phyloP scores from a whole-genome alignment of 2,113 vertebrate species.

The Tautogolabrus adspersus region DNA sequence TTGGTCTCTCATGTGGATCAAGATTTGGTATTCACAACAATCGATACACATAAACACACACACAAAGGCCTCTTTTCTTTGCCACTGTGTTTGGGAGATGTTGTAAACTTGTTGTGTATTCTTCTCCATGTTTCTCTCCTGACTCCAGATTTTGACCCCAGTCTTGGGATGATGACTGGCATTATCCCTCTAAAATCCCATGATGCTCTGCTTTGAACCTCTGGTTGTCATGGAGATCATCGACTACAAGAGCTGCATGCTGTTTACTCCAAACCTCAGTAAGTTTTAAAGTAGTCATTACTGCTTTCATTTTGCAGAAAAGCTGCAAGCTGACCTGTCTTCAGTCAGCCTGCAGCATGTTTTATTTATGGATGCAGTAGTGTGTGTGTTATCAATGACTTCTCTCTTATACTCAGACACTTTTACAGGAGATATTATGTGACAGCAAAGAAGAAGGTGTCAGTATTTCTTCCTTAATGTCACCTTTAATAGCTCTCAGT shows the following conservation, averaged over 20 bases:
- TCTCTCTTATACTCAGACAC: conserved; percentile 11
- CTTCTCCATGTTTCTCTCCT: conserved; percentile 19
- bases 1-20: no score
- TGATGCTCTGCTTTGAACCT: conserved; percentile 89
- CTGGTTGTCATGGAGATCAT: conserved; percentile 90
- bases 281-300: conserved; percentile 13
- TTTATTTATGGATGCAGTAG: conserved; percentile 36
- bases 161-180: conserved; percentile 78
- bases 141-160: conserved; percentile 87
- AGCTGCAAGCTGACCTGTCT: conserved; percentile 2
- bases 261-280: conserved; percentile 90
- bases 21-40: no score
- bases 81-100: no score
- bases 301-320: conserved; percentile 2
- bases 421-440: conserved; percentile 12
- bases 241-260: conserved; percentile 90
- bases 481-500: conserved; percentile 56
- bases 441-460: conserved; percentile 1
- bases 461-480: conserved; percentile 49
- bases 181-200: conserved; percentile 88
- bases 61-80: no score
- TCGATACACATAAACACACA: no score
- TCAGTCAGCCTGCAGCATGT: not conserved
- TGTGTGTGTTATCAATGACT: conserved; percentile 40
- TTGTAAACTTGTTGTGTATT: not conserved